phyloP scores from a whole-genome alignment of 2,113 vertebrate species.

The Bubo bubo region DNA sequence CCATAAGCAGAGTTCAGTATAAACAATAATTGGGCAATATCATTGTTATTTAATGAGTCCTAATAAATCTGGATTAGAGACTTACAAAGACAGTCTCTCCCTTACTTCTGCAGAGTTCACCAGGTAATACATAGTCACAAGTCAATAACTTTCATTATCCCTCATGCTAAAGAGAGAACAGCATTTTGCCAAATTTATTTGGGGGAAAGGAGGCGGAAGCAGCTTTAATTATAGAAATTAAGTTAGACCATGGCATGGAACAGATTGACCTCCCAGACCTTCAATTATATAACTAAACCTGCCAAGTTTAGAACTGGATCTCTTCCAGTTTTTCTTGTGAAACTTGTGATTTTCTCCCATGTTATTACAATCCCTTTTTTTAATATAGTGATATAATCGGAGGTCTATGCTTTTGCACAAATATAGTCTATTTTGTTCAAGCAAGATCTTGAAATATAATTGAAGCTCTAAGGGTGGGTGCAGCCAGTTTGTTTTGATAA shows the following conservation, averaged over 20 bases:
- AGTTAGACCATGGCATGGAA: not conserved
- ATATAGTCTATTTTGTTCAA: not conserved
- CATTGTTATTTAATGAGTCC: not conserved
- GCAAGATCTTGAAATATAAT: slow-evolving; percentile 10
- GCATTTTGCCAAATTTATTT: not conserved
- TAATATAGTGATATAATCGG: not conserved
- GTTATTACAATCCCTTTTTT: not conserved
- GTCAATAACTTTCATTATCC: not conserved
- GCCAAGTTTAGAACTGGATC: not conserved
- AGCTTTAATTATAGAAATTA: not conserved
- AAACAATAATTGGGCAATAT: not conserved
- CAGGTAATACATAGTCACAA: not conserved
- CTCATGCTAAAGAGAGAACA: not conserved
- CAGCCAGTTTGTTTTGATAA: slow-evolving; percentile 34
- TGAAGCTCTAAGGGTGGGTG: not conserved
- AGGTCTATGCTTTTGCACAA: not conserved
- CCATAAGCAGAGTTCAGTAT: not conserved
- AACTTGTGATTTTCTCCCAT: not conserved
- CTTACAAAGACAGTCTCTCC: not conserved
- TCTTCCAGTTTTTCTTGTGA: not conserved
- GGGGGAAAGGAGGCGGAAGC: not conserved
- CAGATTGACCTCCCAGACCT: not conserved
- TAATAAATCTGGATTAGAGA: not conserved
- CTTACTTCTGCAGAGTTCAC: not conserved
- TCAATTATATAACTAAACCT: not conserved